phyloP scores from a whole-genome alignment of 2,888 invertebrate genomes.

The Caenorhabditis zanzibari region DNA sequence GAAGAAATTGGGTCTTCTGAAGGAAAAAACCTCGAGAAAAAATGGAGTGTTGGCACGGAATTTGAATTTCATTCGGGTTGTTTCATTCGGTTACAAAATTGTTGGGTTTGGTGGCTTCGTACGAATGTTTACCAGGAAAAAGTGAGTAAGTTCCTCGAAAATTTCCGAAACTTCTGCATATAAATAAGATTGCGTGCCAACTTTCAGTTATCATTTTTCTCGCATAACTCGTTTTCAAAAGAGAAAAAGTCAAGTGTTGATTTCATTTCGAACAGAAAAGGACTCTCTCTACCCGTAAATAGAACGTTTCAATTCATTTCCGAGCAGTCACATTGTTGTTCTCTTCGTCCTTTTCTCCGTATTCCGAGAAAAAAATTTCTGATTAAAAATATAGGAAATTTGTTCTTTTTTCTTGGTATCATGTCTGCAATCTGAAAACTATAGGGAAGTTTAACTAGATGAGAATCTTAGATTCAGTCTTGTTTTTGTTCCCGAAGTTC shows the following conservation, averaged over 20 bases:
- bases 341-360: background rate
- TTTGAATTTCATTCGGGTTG: slow-evolving; percentile 55
- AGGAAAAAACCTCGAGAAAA: too few species aligned
- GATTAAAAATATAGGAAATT: background rate
- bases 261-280: slow-evolving; percentile 5
- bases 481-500: too few species aligned
- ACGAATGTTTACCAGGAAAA: slow-evolving; percentile 46
- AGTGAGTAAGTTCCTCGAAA: slow-evolving; percentile 32
- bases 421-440: background rate
- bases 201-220: background rate
- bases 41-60: slow-evolving; percentile 61
- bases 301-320: slow-evolving; percentile 33
- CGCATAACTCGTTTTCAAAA: background rate
- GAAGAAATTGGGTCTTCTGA: slow-evolving; percentile 24
- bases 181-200: slow-evolving; percentile 23
- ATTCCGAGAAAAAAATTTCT: background rate
- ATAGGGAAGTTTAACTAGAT: background rate
- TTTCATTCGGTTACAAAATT: slow-evolving; percentile 45
- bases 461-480: background rate
- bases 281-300: slow-evolving; percentile 10
- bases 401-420: background rate
- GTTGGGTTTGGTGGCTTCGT: background rate
- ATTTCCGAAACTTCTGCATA: background rate
- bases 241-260: slow-evolving; percentile 8
- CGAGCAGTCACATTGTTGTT: slow-evolving; percentile 21